phyloP scores from a whole-genome alignment of 1,140 invertebrate species.

The Drosophila mayri region DNA sequence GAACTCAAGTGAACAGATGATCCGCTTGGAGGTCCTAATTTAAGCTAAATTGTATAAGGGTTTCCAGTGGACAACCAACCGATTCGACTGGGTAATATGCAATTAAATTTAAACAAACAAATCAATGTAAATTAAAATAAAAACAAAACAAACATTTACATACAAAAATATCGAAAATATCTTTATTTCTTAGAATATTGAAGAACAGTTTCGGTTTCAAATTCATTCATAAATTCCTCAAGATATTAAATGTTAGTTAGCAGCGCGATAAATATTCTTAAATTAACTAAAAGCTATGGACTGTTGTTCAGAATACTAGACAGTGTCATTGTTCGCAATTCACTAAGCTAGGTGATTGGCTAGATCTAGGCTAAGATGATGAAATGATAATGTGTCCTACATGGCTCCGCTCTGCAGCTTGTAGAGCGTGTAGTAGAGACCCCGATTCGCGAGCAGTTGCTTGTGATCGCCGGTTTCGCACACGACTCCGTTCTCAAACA shows the following conservation, averaged over 20 bases:
- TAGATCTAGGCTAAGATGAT: conserved; percentile 22
- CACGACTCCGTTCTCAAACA: conserved; percentile 89
- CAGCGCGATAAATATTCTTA: conserved; percentile 36
- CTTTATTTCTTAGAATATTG: conserved; percentile 18
- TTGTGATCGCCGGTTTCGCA: conserved; percentile 90
- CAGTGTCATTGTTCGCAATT: conserved; percentile 62
- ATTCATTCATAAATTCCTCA: conserved; percentile 30
- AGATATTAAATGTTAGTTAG: conserved; percentile 11
- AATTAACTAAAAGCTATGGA: conserved; percentile 25
- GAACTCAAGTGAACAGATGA: conserved; percentile 21
- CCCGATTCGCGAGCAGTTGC: conserved; percentile 87
- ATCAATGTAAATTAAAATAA: conserved; percentile 74
- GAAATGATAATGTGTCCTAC: conserved; percentile 26
- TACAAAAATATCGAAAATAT: conserved; percentile 42
- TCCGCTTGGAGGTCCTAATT: conserved; percentile 52
- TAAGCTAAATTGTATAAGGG: conserved; percentile 70
- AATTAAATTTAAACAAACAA: conserved; percentile 62
- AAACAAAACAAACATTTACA: conserved; percentile 61
- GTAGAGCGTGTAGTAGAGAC: conserved; percentile 90
- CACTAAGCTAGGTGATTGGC: conserved; percentile 31
- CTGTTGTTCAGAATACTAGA: conserved; percentile 54
- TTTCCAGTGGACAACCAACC: conserved; percentile 76
- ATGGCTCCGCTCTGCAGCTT: conserved; percentile 85
- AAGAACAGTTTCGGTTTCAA: not conserved
- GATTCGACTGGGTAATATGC: conserved; percentile 74